These are phyloP conservation scores for Trogon surrucura DNA, from an alignment of 2,113 vertebrate species.

Conservation along the genomic window DNA sequence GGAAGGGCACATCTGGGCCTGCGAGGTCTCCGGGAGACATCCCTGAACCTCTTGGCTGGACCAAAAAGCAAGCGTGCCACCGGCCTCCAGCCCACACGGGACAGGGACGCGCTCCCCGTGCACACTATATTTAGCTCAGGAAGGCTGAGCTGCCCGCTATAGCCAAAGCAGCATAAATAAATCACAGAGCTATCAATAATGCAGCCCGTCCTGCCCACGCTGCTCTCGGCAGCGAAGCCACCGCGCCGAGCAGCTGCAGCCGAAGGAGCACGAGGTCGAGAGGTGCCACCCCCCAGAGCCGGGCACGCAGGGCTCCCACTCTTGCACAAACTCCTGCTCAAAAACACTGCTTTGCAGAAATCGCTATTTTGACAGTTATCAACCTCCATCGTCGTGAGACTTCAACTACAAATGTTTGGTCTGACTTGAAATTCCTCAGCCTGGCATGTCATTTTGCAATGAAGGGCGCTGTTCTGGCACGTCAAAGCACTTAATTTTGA, in stretches of 20 bases:
- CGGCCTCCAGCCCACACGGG: neutral
- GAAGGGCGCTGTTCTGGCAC: neutral
- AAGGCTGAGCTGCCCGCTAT: neutral
- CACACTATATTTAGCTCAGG: neutral
- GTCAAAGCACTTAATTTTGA: constrained; percentile 18
- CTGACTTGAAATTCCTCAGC: constrained; percentile 34
- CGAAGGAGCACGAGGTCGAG: neutral
- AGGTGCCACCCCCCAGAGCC: neutral
- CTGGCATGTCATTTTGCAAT: neutral
- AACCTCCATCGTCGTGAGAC: neutral
- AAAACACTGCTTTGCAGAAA: neutral
- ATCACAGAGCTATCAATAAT: constrained; percentile 23
- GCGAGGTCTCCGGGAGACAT: neutral
- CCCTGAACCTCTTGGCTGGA: neutral
- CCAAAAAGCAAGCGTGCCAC: accelerated
- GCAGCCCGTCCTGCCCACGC: neutral
- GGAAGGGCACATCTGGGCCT: neutral
- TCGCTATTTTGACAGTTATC: constrained; percentile 32
- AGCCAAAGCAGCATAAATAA: constrained; percentile 29
- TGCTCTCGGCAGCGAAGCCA: neutral
- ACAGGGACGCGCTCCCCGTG: accelerated
- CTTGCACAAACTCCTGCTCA: neutral
- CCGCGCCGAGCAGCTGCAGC: neutral
- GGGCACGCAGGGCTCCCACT: neutral
- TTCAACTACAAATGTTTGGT: constrained; percentile 6